A percentile compares a stretch with the other conserved stretches of the same genome.
Evolutionary conservation across 2,113 vertebrate species (phyloP).

Genomic region (Anolis sagrei): DNA sequence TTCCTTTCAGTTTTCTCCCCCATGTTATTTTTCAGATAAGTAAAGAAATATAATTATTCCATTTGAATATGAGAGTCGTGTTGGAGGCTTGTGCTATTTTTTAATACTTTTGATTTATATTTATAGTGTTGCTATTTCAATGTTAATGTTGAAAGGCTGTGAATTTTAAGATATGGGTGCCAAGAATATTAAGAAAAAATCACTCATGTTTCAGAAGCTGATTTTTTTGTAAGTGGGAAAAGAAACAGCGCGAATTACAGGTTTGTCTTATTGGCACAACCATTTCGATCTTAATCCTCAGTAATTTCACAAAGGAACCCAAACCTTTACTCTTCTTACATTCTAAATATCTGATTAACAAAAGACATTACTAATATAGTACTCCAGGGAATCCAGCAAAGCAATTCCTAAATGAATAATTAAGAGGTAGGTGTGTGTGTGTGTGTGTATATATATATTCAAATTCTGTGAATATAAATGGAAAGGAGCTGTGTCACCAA

Average conservation of each 20-base stretch:
- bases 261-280: constrained; percentile 68
- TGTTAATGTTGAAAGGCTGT: constrained; percentile 62
- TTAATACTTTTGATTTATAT: constrained; percentile 47
- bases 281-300: constrained; percentile 69
- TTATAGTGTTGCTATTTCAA: constrained; percentile 56
- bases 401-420: constrained; percentile 71
- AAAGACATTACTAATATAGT: constrained; percentile 68
- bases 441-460: constrained; percentile 1
- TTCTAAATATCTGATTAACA: constrained; percentile 68
- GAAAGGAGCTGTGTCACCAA: constrained; percentile 69
- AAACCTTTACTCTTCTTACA: constrained; percentile 63
- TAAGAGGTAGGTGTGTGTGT: constrained; percentile 49
- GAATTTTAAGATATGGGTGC: constrained; percentile 59
- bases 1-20: constrained; percentile 32
- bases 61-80: constrained; percentile 50
- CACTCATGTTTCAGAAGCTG: constrained; percentile 55
- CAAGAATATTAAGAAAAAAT: constrained; percentile 60
- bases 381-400: constrained; percentile 69
- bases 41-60: constrained; percentile 51
- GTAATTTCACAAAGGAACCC: constrained; percentile 62
- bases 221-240: constrained; percentile 46
- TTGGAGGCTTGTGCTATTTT: constrained; percentile 46
- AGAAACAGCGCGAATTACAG: constrained; percentile 55
- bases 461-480: constrained; percentile 72
- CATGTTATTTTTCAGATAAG: constrained; percentile 50